Conservation (phyloP, 2,113 vertebrate species). For the Dissostichus mawsoni region DNA sequence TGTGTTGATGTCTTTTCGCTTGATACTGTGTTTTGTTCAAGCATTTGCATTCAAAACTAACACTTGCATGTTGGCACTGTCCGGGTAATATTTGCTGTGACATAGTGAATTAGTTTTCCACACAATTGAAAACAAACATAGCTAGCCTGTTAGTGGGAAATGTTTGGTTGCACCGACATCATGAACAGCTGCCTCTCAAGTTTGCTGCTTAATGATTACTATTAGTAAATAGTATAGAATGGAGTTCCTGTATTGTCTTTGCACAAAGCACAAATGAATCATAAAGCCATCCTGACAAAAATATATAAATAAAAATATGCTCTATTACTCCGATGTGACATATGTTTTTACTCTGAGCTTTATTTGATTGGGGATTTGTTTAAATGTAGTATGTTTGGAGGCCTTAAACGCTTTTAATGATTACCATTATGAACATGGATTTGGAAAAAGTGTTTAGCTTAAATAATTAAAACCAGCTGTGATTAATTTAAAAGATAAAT, state of each 20-base stretch:
- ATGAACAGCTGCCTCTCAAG: neutral
- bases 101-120: neutral
- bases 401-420: too few relatives aligned
- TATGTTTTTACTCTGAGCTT: neutral
- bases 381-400: neutral
- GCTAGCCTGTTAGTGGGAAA: neutral
- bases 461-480: neutral
- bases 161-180: neutral
- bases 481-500: neutral
- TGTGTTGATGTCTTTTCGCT: constrained; percentile 7
- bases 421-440: too few relatives aligned
- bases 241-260: too few relatives aligned
- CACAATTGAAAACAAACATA: neutral
- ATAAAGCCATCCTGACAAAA: too few relatives aligned
- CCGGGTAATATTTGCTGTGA: neutral
- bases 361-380: neutral
- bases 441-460: neutral
- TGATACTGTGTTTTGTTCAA: neutral
- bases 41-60: neutral
- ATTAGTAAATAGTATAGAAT: too few relatives aligned
- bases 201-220: neutral
- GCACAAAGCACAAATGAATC: too few relatives aligned
- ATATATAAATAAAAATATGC: neutral
- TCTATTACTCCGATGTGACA: neutral
- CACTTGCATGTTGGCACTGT: neutral